Evolutionary conservation across 2,888 invertebrate genomes (phyloP).

Genomic region (Diarsia mendica): DNA sequence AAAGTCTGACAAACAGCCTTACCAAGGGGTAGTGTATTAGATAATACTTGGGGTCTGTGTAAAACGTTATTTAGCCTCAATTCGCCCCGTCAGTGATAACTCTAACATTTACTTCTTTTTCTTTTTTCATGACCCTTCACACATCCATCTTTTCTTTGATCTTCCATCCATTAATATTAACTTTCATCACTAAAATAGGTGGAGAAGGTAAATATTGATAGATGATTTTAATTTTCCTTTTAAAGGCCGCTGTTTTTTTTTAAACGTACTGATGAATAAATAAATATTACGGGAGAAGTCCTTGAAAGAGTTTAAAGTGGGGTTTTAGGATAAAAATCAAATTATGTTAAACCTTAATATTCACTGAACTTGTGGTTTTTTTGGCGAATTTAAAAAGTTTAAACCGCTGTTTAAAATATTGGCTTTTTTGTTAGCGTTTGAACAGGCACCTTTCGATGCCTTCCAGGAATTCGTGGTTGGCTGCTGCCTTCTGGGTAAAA

Average conservation of each 20-base stretch:
- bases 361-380: background rate
- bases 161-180: too few species aligned
- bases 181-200: background rate
- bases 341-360: background rate
- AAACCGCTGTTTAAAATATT: too few species aligned
- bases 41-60: too few species aligned
- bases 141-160: too few species aligned
- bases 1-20: too few species aligned
- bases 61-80: too few species aligned
- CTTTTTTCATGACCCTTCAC: too few species aligned
- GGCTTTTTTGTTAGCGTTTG: too few species aligned
- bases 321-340: background rate
- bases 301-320: background rate
- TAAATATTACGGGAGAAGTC: background rate
- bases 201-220: background rate
- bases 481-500: background rate
- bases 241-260: background rate
- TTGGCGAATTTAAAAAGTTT: background rate
- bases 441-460: background rate
- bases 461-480: background rate
- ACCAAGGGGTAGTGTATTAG: too few species aligned
- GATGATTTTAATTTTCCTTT: background rate
- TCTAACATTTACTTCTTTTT: too few species aligned
- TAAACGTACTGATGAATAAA: background rate
- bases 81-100: too few species aligned